A percentile compares a stretch with the other conserved stretches of the same genome.
Conservation (phyloP, 2,797 vertebrate species). For the Potorous gilbertii region DNA sequence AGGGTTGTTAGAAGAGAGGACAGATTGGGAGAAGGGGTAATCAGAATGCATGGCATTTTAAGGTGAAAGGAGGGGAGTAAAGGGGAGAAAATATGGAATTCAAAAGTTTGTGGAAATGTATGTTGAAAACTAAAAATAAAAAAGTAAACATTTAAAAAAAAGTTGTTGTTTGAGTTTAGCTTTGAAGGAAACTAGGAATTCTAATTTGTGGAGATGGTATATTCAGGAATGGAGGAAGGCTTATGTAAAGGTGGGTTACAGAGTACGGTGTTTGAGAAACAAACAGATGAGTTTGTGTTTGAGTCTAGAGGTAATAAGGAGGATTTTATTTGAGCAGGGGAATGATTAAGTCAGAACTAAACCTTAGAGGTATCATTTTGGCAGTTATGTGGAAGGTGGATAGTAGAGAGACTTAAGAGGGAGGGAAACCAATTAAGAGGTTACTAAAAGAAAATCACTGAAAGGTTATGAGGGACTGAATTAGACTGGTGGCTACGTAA, state of each 20-base stretch:
- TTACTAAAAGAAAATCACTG: neutral
- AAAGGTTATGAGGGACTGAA: neutral
- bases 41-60: too few species aligned
- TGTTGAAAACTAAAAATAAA: too few species aligned
- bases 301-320: neutral
- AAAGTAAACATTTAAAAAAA: too few species aligned
- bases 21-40: too few species aligned
- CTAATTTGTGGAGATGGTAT: neutral
- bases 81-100: too few species aligned
- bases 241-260: neutral
- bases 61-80: too few species aligned
- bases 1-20: too few species aligned
- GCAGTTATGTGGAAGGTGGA: neutral
- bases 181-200: neutral
- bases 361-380: neutral
- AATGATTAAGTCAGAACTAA: neutral
- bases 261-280: neutral
- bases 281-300: neutral
- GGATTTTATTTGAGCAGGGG: neutral
- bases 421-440: neutral
- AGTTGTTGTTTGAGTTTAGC: neutral
- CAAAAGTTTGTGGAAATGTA: too few species aligned
- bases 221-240: neutral
- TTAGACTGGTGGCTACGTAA: neutral
- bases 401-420: neutral